Percentiles rank a stretch among this genome's conserved stretches.
These are phyloP conservation scores for Hypselothyrea guttata DNA, from an alignment of 2,888 invertebrate genomes.

Conservation along the genomic window DNA sequence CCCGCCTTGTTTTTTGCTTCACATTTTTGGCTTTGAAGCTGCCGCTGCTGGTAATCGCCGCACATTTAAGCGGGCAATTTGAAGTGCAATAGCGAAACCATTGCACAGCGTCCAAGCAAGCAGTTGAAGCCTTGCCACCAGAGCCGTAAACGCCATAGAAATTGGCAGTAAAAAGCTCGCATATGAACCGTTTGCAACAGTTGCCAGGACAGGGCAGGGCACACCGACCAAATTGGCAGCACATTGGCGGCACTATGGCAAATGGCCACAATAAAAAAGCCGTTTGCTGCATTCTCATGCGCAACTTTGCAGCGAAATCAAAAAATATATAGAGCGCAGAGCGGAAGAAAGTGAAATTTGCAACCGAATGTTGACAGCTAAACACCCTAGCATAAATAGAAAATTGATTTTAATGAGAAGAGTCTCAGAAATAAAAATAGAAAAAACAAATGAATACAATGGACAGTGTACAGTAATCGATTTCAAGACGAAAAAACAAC, in stretches of 20 bases:
- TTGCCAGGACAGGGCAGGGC: conserved; percentile 48
- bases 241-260: conserved; percentile 69
- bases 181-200: conserved; percentile 55
- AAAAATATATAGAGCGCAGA: conserved; percentile 25
- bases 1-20: conserved; percentile 15
- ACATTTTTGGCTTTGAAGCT: conserved; percentile 51
- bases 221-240: conserved; percentile 61
- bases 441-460: too few species aligned
- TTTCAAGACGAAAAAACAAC: too few species aligned
- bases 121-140: neutral
- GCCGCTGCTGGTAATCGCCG: conserved; percentile 70
- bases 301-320: conserved; percentile 65
- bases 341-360: neutral
- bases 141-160: conserved; percentile 10
- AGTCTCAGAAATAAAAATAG: too few species aligned
- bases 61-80: conserved; percentile 76
- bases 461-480: too few species aligned
- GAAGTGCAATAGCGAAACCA: conserved; percentile 62
- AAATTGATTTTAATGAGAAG: too few species aligned
- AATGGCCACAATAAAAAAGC: conserved; percentile 78
- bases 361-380: too few species aligned
- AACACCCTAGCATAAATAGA: too few species aligned
- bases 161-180: conserved; percentile 50
- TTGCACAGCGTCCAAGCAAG: conserved; percentile 33
- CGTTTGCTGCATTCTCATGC: conserved; percentile 79